Conservation (phyloP, 2,797 vertebrate species). For the Anguilla obscura region DNA sequence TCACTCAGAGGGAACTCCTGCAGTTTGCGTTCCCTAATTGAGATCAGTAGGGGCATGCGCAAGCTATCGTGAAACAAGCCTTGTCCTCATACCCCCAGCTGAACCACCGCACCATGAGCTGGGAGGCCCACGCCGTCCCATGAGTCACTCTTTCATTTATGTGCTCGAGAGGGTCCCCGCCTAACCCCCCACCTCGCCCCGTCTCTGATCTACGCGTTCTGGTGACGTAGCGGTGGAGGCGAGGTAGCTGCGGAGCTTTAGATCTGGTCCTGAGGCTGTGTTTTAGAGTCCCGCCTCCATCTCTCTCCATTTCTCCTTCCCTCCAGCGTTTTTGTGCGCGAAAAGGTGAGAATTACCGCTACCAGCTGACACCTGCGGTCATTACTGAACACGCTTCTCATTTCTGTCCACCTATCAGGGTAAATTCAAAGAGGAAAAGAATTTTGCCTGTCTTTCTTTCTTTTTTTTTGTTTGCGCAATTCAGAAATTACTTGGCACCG, state of each 20-base stretch:
- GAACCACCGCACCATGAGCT: neutral
- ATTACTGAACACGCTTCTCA: neutral
- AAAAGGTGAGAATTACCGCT: conserved; percentile 9
- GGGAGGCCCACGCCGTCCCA: neutral
- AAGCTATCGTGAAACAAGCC: neutral
- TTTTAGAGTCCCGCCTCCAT: neutral
- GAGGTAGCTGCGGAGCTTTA: neutral
- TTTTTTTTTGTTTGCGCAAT: neutral
- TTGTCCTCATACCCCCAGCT: neutral
- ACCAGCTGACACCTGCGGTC: neutral
- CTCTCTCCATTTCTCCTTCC: neutral
- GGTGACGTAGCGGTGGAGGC: neutral
- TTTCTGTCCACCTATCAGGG: neutral
- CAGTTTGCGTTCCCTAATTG: neutral
- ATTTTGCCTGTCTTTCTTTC: no score
- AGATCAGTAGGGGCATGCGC: conserved; percentile 14
- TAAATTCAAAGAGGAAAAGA: neutral
- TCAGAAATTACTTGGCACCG: neutral
- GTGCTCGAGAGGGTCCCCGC: no score
- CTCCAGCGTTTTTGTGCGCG: neutral
- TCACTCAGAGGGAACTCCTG: neutral
- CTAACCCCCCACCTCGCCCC: neutral
- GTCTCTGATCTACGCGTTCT: conserved; percentile 14
- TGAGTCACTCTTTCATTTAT: conserved; percentile 22
- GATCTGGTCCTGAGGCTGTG: neutral